Evolutionary conservation across 2,888 invertebrate species (phyloP).

Genomic region (Campopleginae sp.): DNA sequence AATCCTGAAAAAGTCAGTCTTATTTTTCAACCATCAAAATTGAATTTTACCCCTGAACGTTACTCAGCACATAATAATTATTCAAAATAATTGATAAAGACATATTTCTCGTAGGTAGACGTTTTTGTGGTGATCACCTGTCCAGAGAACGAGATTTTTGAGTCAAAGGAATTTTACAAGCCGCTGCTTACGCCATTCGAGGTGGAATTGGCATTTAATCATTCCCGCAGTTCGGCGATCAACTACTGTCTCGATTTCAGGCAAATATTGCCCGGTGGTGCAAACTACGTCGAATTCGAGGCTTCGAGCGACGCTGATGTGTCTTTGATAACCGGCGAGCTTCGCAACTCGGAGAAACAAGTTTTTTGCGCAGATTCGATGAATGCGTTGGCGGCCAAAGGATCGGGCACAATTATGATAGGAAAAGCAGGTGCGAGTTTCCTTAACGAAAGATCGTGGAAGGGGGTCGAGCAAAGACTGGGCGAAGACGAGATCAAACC

Average conservation of each 20-base stretch:
- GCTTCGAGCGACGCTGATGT: slow-evolving; percentile 86
- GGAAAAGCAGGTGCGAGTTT: slow-evolving; percentile 87
- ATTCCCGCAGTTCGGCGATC: slow-evolving; percentile 85
- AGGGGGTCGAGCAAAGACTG: slow-evolving; percentile 92
- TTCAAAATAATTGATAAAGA: neutral
- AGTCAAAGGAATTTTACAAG: slow-evolving; percentile 93
- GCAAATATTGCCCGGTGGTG: slow-evolving; percentile 88
- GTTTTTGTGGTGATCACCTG: slow-evolving; percentile 96
- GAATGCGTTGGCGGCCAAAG: slow-evolving; percentile 74
- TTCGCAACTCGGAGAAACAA: slow-evolving; percentile 85
- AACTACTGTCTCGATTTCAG: slow-evolving; percentile 91
- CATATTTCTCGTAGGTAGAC: slow-evolving; percentile 89
- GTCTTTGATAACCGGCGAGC: slow-evolving; percentile 90
- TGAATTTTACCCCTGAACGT: neutral
- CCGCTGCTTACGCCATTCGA: slow-evolving; percentile 97
- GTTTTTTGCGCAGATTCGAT: slow-evolving; percentile 80
- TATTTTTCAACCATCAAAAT: too few species aligned
- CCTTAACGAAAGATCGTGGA: slow-evolving; percentile 91
- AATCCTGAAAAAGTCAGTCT: too few species aligned
- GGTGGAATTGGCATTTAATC: slow-evolving; percentile 93
- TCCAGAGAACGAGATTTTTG: slow-evolving; percentile 94
- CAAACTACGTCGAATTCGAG: slow-evolving; percentile 84
- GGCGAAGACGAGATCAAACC: slow-evolving; percentile 90
- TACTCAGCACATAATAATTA: neutral
- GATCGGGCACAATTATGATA: slow-evolving; percentile 83